phyloP scores from a whole-genome alignment of 37 sponge, comb jelly and placozoan genomes.

The Ephydatia muelleri region DNA sequence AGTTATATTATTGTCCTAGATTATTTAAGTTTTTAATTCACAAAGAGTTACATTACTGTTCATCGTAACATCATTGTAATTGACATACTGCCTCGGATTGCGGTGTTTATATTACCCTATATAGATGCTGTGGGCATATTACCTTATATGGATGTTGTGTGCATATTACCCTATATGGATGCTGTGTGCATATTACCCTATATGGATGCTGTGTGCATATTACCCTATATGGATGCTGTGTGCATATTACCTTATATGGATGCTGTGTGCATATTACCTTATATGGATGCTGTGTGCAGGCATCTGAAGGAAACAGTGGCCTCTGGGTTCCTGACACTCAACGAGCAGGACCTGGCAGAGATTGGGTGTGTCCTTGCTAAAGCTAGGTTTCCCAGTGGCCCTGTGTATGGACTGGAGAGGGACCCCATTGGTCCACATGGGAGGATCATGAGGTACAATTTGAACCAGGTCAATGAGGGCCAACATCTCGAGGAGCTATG shows the following conservation, averaged over 20 bases:
- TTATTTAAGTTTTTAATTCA: too few relatives aligned
- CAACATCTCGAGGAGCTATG: conserved; percentile 59
- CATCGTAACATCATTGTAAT: too few relatives aligned
- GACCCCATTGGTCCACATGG: conserved; percentile 46
- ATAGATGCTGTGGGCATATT: too few relatives aligned
- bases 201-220: too few relatives aligned
- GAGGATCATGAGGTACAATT: conserved; percentile 64
- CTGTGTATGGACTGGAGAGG: conserved; percentile 66
- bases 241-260: background rate
- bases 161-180: too few relatives aligned
- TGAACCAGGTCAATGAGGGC: conserved; percentile 47
- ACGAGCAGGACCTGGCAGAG: conserved; percentile 25
- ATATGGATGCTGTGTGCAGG: conserved; percentile 14
- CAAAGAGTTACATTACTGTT: too few relatives aligned
- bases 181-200: too few relatives aligned
- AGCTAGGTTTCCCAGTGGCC: conserved; percentile 22
- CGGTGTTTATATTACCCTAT: too few relatives aligned
- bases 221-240: background rate
- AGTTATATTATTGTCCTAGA: too few relatives aligned
- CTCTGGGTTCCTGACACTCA: conserved; percentile 16
- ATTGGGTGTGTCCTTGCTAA: conserved; percentile 30
- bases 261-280: background rate
- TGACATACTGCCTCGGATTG: too few relatives aligned
- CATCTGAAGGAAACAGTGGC: conserved; percentile 25
- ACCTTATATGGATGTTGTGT: too few relatives aligned